Base-by-base conservation (phyloP, 2,888 invertebrate species). In the Caenorhabditis panamensis region DNA sequence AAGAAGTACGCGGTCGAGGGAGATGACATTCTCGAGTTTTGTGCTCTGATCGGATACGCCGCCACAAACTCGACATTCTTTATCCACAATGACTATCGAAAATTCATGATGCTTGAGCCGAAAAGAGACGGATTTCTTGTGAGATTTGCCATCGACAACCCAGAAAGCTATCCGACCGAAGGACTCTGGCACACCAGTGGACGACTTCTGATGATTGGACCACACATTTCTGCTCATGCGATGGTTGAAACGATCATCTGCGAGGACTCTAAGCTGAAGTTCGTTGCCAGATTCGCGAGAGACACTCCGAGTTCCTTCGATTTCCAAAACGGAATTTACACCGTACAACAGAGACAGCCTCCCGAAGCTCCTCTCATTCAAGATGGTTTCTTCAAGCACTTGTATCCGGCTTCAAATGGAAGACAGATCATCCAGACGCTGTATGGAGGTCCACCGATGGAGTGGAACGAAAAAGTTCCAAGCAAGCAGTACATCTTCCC, bases 161-260 rank as follows among this genome's bases (percentile, higher is more conserved):
- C 66, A 16, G 44, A 44, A 20, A 44, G 44, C 6, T 28, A 67
- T 2, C 66, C 66, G 28, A 53, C 66, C 0, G 66, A 67, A 3
- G 66, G 66, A 31, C 24, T 56, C 13, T 67, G 66, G 66, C 41
- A 67, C n/a, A 20, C 18, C n/a, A 67, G 44, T 22, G 44, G 44
- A 24, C 9, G 44, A 13, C 1, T 66, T 24, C 24, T 41, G 37
- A 24, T 66, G 22, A 26, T n/a, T 8, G 22, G 36, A 22, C 16
- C 5, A 9, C 9, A 16, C 0, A 20, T 28, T 16, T 62, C 47
- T 6, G 49, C 20, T 4, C 18, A 26, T 8, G 62, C 62, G 6
- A 24, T 24, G 9, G 20, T 64, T 13, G 64, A 64, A 11, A 64
- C 64, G 6, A 16, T 54, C 5, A 2, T 66, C 20, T 54, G 54